Conservation (phyloP, 2,113 vertebrate genomes). For the Hypanus sabinus region DNA sequence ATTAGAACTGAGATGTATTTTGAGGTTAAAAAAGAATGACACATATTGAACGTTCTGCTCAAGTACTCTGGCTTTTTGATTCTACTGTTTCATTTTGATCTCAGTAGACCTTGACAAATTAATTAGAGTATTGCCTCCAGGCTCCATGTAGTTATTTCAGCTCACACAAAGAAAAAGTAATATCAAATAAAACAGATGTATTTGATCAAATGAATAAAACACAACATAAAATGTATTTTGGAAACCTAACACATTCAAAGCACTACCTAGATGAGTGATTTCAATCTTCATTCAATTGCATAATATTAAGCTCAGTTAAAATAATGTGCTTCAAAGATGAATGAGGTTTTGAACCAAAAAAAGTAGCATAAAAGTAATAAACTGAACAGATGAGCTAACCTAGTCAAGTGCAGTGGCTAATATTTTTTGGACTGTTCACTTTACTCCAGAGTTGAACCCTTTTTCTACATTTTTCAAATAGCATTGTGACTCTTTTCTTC, state of each 20-base stretch:
- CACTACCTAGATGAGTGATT: neutral
- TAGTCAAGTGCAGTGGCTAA: neutral
- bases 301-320: neutral
- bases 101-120: constrained; percentile 30
- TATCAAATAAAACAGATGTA: constrained; percentile 29
- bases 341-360: neutral
- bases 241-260: constrained; percentile 1
- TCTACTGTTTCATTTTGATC: neutral
- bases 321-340: neutral
- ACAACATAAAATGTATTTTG: neutral
- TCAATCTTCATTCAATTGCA: neutral
- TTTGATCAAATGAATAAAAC: constrained; percentile 29
- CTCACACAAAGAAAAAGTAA: constrained; percentile 9
- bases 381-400: neutral
- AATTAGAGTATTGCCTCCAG: constrained; percentile 20
- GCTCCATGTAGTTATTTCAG: neutral
- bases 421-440: neutral
- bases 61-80: constrained; percentile 15
- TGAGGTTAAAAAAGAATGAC: neutral
- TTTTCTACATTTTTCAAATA: neutral
- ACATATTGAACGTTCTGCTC: neutral
- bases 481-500: neutral
- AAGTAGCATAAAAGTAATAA: neutral
- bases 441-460: neutral
- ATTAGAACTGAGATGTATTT: neutral